Conservation (phyloP, 2,113 vertebrate species). For the Eulemur macaco region DNA sequence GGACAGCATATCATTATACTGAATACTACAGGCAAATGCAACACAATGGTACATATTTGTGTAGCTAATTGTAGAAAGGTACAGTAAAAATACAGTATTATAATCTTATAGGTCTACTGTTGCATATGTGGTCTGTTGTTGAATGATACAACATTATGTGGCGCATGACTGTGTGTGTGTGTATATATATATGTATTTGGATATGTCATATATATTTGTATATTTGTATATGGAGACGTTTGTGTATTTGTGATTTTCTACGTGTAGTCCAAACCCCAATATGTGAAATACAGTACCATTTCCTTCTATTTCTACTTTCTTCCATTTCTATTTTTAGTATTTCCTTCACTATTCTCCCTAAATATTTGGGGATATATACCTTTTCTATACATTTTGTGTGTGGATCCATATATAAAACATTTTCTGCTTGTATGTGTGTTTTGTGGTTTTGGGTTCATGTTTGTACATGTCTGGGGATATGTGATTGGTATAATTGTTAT, state of each 20-base stretch:
- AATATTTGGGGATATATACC: not conserved
- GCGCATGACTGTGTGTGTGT: not conserved
- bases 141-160: not conserved
- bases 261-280: not conserved
- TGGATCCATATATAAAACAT: not conserved
- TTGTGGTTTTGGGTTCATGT: not conserved
- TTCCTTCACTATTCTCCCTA: not conserved
- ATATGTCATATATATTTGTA: not conserved
- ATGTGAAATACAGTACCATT: not conserved
- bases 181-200: not conserved
- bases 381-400: not conserved
- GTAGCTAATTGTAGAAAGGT: not conserved
- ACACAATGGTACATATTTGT: not conserved
- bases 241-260: not conserved
- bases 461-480: not conserved
- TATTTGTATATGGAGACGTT: not conserved
- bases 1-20: not conserved
- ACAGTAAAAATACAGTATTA: not conserved
- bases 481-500: not conserved
- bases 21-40: not conserved
- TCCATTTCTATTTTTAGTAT: not conserved
- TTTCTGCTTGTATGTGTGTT: not conserved
- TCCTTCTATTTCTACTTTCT: not conserved
- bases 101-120: not conserved
- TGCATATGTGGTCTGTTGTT: not conserved